Evolutionary conservation across 2,888 invertebrate genomes (phyloP).

Genomic region (Temnothorax rugatulus): DNA sequence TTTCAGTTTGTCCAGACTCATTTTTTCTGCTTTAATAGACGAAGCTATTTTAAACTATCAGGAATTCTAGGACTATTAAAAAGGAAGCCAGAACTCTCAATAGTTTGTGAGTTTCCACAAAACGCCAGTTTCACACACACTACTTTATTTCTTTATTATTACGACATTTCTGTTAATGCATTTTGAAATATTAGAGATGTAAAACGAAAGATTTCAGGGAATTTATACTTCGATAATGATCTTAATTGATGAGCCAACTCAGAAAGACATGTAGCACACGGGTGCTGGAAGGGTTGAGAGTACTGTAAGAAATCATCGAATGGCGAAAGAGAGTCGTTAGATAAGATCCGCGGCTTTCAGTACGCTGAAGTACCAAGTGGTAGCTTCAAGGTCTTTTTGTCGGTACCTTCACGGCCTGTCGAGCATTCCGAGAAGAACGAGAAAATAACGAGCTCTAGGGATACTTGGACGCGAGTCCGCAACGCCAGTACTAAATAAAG

Average conservation of each 20-base stretch:
- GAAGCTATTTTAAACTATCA: no score
- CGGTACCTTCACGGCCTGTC: conserved; percentile 68
- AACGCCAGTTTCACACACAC: no score
- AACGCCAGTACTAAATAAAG: conserved; percentile 59
- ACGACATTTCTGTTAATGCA: background rate
- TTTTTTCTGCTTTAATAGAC: no score
- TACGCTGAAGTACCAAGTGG: conserved; percentile 46
- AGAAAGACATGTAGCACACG: background rate
- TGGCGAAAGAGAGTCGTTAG: conserved; percentile 12
- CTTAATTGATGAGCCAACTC: background rate
- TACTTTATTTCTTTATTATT: background rate
- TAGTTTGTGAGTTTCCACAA: no score
- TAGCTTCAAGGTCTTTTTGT: conserved; percentile 65
- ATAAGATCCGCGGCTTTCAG: conserved; percentile 40
- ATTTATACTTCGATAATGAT: conserved; percentile 10
- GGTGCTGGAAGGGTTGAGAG: conserved; percentile 8
- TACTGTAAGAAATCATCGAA: conserved; percentile 34
- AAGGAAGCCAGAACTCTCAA: no score
- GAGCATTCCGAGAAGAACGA: conserved; percentile 72
- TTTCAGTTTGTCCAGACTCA: no score
- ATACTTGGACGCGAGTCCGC: conserved; percentile 25
- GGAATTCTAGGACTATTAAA: no score
- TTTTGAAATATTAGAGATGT: conserved; percentile 3
- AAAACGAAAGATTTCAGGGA: background rate
- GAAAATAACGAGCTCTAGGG: conserved; percentile 61